Evolutionary conservation across 1,140 invertebrate genomes (phyloP).

Genomic region (Uloborus diversus): DNA sequence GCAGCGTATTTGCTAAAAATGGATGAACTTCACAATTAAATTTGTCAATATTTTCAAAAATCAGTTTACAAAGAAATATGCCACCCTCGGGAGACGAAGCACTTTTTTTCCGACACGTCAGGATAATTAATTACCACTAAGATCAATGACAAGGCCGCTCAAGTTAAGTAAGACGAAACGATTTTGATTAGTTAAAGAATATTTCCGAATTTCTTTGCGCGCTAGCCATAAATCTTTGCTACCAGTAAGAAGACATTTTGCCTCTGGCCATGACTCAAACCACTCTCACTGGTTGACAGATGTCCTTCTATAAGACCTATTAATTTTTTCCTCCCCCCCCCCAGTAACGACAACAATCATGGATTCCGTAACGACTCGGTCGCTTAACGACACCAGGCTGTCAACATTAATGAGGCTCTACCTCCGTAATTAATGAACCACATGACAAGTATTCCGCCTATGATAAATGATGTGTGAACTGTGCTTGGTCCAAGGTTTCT

Average conservation of each 20-base stretch:
- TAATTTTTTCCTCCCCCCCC: slow-evolving; percentile 41
- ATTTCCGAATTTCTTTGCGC: too few species aligned
- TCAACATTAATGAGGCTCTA: slow-evolving; percentile 50
- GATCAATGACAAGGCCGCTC: too few species aligned
- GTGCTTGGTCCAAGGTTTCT: slow-evolving; percentile 36
- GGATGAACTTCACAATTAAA: too few species aligned
- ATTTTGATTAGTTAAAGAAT: too few species aligned
- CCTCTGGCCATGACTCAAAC: slow-evolving; percentile 10
- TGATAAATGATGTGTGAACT: slow-evolving; percentile 54
- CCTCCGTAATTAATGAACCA: slow-evolving; percentile 52
- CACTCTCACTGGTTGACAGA: not conserved
- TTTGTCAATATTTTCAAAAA: too few species aligned
- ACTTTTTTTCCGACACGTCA: too few species aligned
- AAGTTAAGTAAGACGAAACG: too few species aligned
- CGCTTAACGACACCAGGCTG: slow-evolving; percentile 47
- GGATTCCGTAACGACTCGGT: slow-evolving; percentile 42
- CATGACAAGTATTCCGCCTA: slow-evolving; percentile 33
- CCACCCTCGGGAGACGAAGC: too few species aligned
- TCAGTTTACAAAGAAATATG: too few species aligned
- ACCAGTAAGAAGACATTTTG: too few species aligned
- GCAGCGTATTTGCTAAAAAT: too few species aligned
- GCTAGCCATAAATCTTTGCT: slow-evolving; percentile 16
- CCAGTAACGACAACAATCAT: slow-evolving; percentile 53
- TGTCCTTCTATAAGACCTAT: slow-evolving; percentile 14
- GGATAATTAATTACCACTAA: too few species aligned